phyloP scores from a whole-genome alignment of 2,888 invertebrate species.

The Thyatira batis region DNA sequence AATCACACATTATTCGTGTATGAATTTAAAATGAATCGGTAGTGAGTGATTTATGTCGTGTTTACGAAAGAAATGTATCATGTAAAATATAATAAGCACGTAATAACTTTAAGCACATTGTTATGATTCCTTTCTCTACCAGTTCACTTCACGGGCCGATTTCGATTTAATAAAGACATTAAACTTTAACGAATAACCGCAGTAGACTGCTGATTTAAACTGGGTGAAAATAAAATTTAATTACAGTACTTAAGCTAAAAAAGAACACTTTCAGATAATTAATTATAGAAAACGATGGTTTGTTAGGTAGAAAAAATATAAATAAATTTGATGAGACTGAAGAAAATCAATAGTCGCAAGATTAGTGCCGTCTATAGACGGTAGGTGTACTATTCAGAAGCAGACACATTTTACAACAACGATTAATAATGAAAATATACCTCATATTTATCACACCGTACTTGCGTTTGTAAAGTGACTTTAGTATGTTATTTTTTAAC shows the following conservation, averaged over 20 bases:
- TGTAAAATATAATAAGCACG: background rate
- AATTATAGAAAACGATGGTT: background rate
- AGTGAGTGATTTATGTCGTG: no score
- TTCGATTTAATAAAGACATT: background rate
- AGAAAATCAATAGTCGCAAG: no score
- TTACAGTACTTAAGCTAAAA: background rate
- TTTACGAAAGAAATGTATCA: background rate
- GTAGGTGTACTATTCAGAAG: no score
- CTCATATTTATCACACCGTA: no score
- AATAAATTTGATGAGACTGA: background rate
- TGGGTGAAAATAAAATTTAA: background rate
- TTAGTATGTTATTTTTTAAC: conserved; percentile 14
- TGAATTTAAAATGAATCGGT: no score
- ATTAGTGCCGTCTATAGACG: no score
- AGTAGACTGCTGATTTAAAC: background rate
- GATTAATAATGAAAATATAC: no score
- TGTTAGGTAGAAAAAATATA: background rate
- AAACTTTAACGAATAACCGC: background rate
- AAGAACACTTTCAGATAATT: background rate
- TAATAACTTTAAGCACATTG: background rate
- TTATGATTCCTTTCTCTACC: background rate
- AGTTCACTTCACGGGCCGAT: background rate
- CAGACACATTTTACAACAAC: no score
- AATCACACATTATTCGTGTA: no score
- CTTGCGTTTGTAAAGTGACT: no score